Evolutionary conservation across 1,140 invertebrate species (phyloP).

Genomic region (Drosophila malerkotliana): DNA sequence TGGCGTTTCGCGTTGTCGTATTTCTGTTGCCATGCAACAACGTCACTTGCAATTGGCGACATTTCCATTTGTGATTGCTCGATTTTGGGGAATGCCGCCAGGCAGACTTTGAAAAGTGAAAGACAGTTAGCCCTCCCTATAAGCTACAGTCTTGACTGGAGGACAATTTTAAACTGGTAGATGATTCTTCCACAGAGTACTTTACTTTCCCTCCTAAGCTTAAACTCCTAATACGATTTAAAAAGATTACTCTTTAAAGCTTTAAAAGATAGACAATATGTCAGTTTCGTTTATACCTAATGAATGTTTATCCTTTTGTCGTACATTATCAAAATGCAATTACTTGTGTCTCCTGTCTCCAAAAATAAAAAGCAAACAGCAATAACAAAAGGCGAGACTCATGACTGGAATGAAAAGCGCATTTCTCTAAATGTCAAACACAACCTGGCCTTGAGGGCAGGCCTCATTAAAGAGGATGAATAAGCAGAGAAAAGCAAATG

Average conservation of each 20-base stretch:
- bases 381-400: constrained; percentile 15
- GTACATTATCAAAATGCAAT: constrained; percentile 42
- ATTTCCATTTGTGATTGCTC: constrained; percentile 65
- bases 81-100: constrained; percentile 22
- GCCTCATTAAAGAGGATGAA: constrained; percentile 60
- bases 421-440: constrained; percentile 61
- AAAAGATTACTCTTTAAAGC: neutral
- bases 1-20: neutral
- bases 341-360: constrained; percentile 29
- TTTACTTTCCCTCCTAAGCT: too few species aligned
- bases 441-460: constrained; percentile 46
- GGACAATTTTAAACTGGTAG: too few species aligned
- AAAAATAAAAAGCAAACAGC: constrained; percentile 13
- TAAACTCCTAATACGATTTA: too few species aligned
- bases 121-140: neutral
- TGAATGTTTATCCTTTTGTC: neutral
- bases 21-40: constrained; percentile 40
- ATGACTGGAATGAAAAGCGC: constrained; percentile 28
- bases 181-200: neutral
- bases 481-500: constrained; percentile 42
- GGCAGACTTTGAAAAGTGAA: neutral
- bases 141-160: neutral
- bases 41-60: constrained; percentile 50
- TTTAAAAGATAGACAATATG: neutral
- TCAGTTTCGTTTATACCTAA: constrained; percentile 4